Base-by-base conservation (phyloP, 2,797 vertebrate species). In the Paramormyrops hopkinsi region DNA sequence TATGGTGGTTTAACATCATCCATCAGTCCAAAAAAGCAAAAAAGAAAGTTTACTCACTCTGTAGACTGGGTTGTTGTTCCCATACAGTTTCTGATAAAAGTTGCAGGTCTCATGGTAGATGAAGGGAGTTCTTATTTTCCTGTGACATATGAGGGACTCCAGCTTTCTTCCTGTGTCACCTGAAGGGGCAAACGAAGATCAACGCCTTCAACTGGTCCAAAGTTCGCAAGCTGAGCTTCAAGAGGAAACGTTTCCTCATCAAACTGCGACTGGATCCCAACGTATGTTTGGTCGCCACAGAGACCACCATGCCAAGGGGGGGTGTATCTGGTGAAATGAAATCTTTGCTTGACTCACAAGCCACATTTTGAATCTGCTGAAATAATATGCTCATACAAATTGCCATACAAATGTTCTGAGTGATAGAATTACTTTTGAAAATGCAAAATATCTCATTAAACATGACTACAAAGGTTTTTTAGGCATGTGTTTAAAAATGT, bases 141-240 rank as follows among this genome's bases (percentile, higher is more conserved):
- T n/a, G 50, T 56, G 29, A 87, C 51, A 33, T 83, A 17, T 48
- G 6, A 29, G 19, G 2, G 1, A 7, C 33, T 79, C 33, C 22
- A 46, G 8, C 19, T 65, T 48, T 37, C 22, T 44, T 62, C 2
- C 46, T 69, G 22, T 73, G 46, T 89, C 84, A 19, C 7, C 79
- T 90, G 17, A 90, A 99, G 99, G 97, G 97, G 92, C 97, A 98
- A 93, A 99, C 97, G 2, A 98, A 96, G 95, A 99, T 99, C 92
- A 99, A 99, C 90, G 97, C 97, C 92, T 99, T 99, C 94, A 99
- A 98, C 93, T 99, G 99, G 99, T 97, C 98, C 79, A 99, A 98
- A 94, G 97, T 99, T 90, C 97, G 99, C 88, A 99, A 99, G 93
- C 95, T 99, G 95, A 99, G 99, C 94, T 99, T 99, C 96, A 99